Evolutionary conservation across 2,113 vertebrate genomes (phyloP).

Genomic region (Mirounga angustirostris): DNA sequence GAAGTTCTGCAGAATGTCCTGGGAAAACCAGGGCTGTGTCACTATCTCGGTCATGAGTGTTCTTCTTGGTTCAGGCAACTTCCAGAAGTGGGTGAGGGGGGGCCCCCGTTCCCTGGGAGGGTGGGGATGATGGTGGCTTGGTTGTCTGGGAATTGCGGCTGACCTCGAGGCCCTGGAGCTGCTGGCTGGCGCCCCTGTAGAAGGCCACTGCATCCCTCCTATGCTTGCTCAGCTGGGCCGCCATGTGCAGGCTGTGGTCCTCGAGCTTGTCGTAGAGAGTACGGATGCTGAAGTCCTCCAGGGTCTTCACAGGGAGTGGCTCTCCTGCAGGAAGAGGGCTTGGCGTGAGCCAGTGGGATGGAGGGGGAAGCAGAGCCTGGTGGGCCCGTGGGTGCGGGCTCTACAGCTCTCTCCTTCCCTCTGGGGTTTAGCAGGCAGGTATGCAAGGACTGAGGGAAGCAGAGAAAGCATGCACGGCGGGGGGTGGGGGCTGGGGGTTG

Average conservation of each 20-base stretch:
- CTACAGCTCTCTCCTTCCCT: neutral
- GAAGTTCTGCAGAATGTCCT: slow-evolving; percentile 90
- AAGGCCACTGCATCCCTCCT: slow-evolving; percentile 91
- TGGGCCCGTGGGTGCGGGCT: accelerated
- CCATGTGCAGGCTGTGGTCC: slow-evolving; percentile 95
- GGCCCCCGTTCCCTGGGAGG: accelerated
- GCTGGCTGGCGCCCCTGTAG: slow-evolving; percentile 90
- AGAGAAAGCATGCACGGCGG: neutral
- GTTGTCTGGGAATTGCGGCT: slow-evolving; percentile 22
- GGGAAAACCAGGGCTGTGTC: neutral
- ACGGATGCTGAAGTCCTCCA: slow-evolving; percentile 95
- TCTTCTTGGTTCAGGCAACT: neutral
- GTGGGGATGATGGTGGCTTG: accelerated
- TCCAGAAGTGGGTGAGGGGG: neutral
- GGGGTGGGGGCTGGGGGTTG: neutral
- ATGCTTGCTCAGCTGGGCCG: slow-evolving; percentile 93
- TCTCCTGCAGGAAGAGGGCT: slow-evolving; percentile 82
- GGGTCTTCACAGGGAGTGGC: slow-evolving; percentile 59
- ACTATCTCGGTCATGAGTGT: neutral
- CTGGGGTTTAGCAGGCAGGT: neutral
- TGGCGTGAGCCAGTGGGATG: neutral
- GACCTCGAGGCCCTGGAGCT: slow-evolving; percentile 90
- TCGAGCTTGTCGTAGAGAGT: slow-evolving; percentile 96
- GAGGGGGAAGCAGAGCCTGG: accelerated
- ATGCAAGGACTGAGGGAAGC: neutral